Conservation (phyloP, 1,140 invertebrate genomes). For the Drosophila setifemur region DNA sequence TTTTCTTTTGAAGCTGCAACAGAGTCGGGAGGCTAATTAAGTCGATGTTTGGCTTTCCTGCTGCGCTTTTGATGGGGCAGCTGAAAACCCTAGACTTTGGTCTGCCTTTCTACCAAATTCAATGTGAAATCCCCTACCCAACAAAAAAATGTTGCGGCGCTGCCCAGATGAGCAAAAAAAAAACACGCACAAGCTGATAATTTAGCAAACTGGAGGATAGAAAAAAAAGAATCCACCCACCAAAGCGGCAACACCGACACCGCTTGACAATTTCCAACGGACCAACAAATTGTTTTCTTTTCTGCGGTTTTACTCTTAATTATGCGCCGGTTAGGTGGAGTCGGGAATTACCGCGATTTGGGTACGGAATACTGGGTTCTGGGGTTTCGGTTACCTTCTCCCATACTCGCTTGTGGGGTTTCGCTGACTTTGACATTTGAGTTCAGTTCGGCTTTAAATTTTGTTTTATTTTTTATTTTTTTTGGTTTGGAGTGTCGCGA, state of each 20-base stretch:
- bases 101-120: background rate
- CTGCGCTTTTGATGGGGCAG: constrained; percentile 31
- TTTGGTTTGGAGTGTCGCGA: constrained; percentile 31
- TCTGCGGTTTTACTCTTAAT: constrained; percentile 52
- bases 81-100: background rate
- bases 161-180: background rate
- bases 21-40: constrained; percentile 29
- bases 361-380: background rate
- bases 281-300: constrained; percentile 42
- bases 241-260: background rate
- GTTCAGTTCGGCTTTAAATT: constrained; percentile 10
- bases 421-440: constrained; percentile 44
- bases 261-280: constrained; percentile 35
- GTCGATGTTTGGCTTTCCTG: constrained; percentile 36
- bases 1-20: constrained; percentile 47
- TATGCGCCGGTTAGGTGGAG: constrained; percentile 51
- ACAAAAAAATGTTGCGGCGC: background rate
- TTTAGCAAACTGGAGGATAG: background rate
- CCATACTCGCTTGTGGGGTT: constrained; percentile 24
- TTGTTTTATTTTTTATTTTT: constrained; percentile 8
- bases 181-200: constrained; percentile 18
- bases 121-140: background rate
- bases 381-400: constrained; percentile 2
- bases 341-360: constrained; percentile 35
- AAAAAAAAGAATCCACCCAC: background rate